Evolutionary conservation across 2,888 invertebrate genomes (phyloP).

Genomic region (Mystacides longicornis): DNA sequence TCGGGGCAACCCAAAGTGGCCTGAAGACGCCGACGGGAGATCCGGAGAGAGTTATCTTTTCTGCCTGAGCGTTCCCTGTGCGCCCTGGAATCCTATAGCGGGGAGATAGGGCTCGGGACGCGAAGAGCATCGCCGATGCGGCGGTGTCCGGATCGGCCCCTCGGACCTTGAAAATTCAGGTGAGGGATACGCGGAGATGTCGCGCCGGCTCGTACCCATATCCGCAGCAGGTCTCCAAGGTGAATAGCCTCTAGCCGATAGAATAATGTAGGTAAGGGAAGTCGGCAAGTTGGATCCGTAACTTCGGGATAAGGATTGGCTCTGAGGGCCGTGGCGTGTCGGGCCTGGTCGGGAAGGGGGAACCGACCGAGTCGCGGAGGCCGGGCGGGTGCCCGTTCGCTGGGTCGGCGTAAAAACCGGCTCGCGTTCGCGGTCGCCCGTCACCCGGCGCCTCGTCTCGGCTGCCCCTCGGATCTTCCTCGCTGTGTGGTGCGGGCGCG

Average conservation of each 20-base stretch:
- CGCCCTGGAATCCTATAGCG: constrained; percentile 45
- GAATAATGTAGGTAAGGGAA: constrained; percentile 63
- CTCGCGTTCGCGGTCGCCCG: too few relatives aligned
- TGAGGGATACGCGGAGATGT: constrained; percentile 31
- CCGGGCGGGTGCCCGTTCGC: constrained; percentile 31
- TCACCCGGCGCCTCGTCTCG: constrained; percentile 35
- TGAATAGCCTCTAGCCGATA: constrained; percentile 60
- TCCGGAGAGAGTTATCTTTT: constrained; percentile 46
- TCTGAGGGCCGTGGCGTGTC: constrained; percentile 59
- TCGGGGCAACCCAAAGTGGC: constrained; percentile 46
- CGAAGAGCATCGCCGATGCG: constrained; percentile 42
- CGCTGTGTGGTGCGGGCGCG: constrained; percentile 28
- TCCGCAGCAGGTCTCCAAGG: constrained; percentile 72
- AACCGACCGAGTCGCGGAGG: constrained; percentile 25
- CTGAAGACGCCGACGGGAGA: constrained; percentile 50
- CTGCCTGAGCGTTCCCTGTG: constrained; percentile 42
- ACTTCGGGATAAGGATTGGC: constrained; percentile 67
- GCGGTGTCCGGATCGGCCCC: constrained; percentile 41
- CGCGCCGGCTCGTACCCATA: constrained; percentile 52
- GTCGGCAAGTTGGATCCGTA: constrained; percentile 60
- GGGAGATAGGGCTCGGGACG: constrained; percentile 45
- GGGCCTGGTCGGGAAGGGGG: constrained; percentile 44
- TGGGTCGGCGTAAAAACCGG: too few relatives aligned
- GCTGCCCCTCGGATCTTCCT: constrained; percentile 35
- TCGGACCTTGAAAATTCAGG: constrained; percentile 37